A percentile compares a stretch with the other conserved stretches of the same genome.
Evolutionary conservation across 2,888 invertebrate species (phyloP).

Genomic region (Cataglyphis albicans): DNA sequence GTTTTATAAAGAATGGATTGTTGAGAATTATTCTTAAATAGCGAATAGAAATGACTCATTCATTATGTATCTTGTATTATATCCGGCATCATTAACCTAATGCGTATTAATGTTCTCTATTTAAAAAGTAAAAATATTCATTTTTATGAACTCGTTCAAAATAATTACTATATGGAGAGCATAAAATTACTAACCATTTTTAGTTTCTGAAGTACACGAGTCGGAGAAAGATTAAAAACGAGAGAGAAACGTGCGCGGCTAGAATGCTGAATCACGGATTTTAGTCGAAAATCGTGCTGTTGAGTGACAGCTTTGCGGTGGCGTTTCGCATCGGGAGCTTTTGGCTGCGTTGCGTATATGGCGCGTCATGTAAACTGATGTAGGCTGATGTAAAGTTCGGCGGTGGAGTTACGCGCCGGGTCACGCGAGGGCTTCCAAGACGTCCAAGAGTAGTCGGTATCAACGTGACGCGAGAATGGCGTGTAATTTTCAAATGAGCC

Average conservation of each 20-base stretch:
- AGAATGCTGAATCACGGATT: conserved; percentile 66
- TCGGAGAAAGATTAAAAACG: conserved; percentile 18
- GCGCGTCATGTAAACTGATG: conserved; percentile 70
- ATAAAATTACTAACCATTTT: conserved; percentile 3
- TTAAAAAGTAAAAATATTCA: background rate
- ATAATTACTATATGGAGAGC: background rate
- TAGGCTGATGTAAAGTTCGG: conserved; percentile 69
- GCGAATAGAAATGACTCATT: background rate
- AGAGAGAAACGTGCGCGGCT: background rate
- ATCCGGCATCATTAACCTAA: background rate
- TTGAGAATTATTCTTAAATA: background rate
- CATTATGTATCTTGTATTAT: background rate
- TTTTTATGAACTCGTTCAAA: background rate
- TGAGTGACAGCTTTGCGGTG: conserved; percentile 55
- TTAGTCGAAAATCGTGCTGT: conserved; percentile 31
- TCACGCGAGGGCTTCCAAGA: conserved; percentile 71
- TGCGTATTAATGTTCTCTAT: background rate
- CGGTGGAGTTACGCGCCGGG: conserved; percentile 54
- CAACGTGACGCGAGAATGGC: conserved; percentile 72
- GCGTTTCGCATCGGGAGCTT: conserved; percentile 12
- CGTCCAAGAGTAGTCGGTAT: conserved; percentile 66
- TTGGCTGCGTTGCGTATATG: conserved; percentile 33
- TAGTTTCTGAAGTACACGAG: background rate
- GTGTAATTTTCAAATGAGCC: conserved; percentile 75
- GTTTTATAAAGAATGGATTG: background rate